phyloP scores from a whole-genome alignment of 1,140 invertebrate species.

The Chrysomallon squamiferum region DNA sequence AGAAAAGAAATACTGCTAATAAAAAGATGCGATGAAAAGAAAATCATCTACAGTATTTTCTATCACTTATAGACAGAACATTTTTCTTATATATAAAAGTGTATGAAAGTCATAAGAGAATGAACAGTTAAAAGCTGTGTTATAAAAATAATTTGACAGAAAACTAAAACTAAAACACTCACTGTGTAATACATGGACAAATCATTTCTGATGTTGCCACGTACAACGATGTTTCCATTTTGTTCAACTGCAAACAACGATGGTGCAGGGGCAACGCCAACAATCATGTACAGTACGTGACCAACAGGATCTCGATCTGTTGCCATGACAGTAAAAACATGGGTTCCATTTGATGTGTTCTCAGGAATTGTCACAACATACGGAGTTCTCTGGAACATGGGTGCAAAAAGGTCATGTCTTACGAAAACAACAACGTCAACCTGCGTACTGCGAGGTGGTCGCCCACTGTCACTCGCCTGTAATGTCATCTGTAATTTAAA shows the following conservation, averaged over 20 bases:
- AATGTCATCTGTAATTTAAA: conserved; percentile 18
- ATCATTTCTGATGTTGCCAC: conserved; percentile 80
- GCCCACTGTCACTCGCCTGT: conserved; percentile 21
- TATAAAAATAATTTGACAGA: too few relatives aligned
- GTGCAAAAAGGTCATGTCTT: conserved; percentile 21
- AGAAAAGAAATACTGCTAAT: too few relatives aligned
- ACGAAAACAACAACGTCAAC: conserved; percentile 15
- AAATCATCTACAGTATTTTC: too few relatives aligned
- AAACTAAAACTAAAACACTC: conserved; percentile 10
- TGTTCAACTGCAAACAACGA: conserved; percentile 28
- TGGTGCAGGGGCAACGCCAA: conserved; percentile 22
- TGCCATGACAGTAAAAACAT: conserved; percentile 32
- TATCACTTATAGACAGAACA: too few relatives aligned
- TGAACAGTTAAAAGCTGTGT: too few relatives aligned
- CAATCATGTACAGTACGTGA: conserved; percentile 25
- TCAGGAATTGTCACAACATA: conserved; percentile 27
- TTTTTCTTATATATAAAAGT: too few relatives aligned
- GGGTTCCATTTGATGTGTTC: conserved; percentile 12
- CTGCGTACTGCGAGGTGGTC: conserved; percentile 12
- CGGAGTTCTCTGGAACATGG: conserved; percentile 34
- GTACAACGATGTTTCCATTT: conserved; percentile 67
- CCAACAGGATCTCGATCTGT: conserved; percentile 28
- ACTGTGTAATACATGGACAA: conserved; percentile 16
- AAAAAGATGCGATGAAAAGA: too few relatives aligned
- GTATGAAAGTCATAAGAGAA: too few relatives aligned